These are phyloP conservation scores for Venusia cambrica DNA, from an alignment of 2,888 invertebrate species.

Conservation along the genomic window DNA sequence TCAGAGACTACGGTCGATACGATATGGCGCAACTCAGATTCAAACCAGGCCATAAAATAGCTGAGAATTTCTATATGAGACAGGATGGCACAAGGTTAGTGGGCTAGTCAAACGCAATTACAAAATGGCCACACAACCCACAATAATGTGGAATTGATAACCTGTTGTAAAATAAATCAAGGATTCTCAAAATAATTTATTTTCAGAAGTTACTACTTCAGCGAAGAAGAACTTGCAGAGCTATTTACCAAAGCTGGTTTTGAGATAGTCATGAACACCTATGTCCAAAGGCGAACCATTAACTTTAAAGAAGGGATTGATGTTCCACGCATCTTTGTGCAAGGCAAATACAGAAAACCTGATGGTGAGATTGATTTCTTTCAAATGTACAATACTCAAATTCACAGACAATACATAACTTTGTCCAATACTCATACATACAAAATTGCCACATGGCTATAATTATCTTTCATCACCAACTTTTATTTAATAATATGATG, in stretches of 20 bases:
- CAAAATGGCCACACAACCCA: too few species aligned
- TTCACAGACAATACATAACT: too few species aligned
- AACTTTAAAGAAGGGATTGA: slow-evolving; percentile 96
- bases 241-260: slow-evolving; percentile 88
- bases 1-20: slow-evolving; percentile 96
- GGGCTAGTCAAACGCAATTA: neutral
- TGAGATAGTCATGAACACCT: slow-evolving; percentile 84
- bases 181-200: neutral
- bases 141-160: too few species aligned
- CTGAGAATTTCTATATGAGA: slow-evolving; percentile 95
- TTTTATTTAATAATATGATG: too few species aligned
- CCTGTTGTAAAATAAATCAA: neutral
- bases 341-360: slow-evolving; percentile 89
- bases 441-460: too few species aligned
- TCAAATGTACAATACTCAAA: too few species aligned
- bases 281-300: slow-evolving; percentile 93
- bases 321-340: slow-evolving; percentile 95
- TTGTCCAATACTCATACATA: too few species aligned
- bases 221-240: slow-evolving; percentile 84
- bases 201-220: slow-evolving; percentile 89
- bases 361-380: slow-evolving; percentile 35
- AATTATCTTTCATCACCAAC: too few species aligned
- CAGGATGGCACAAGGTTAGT: slow-evolving; percentile 95
- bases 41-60: slow-evolving; percentile 94
- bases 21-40: slow-evolving; percentile 98